Evolutionary conservation across 2,113 vertebrate genomes (phyloP), one percentile per base, ranked within the genome.

Genomic region (Prolemur simus): DNA sequence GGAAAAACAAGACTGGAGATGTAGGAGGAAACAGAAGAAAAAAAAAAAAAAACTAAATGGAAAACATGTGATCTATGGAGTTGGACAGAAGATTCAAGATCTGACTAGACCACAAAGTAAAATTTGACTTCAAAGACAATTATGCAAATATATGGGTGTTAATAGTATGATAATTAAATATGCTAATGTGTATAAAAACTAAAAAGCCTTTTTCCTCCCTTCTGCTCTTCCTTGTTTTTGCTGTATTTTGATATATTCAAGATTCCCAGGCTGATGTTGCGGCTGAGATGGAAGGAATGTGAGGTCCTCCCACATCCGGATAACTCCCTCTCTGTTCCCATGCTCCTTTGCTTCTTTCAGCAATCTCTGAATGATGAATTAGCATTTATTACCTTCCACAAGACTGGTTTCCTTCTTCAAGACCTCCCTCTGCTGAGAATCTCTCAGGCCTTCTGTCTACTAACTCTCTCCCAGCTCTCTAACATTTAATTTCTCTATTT

Each of bases 151-250:
- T 21, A 54, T 6, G 25, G 6, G 25, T 29, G 21, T 78, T 80
- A 29, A 37, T 18, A 14, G 8, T 17, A 25, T 5, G 37, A 32
- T 42, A 27, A 60, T 78, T 45, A 49, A 86, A 32, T 52, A 69
- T 9, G 17, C 29, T 37, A 66, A 84, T 12, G 13, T 6, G 15
- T 17, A 6, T 6, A 45, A 25, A 42, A 9, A 25, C 4, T 54
- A 52, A 52, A 52, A 0, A 0, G 17, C 14, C 27, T 80, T 15
- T 54, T 14, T 10, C 12, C 0, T 47, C 10, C 32, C 12, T 64
- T 82, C 45, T 29, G 34, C 37, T 29, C 17, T 85, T 34, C 32
- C 69, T n/a, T 23, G 12, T 14, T 45, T 52, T 56, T n/a, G 2
- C 2, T 2, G 1, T n/a, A 29, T 63, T 39, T n/a, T 68, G 64